A percentile compares a stretch with the other conserved stretches of the same genome.
phyloP scores from a whole-genome alignment of 2,797 vertebrate genomes.

The Champsocephalus esox region DNA sequence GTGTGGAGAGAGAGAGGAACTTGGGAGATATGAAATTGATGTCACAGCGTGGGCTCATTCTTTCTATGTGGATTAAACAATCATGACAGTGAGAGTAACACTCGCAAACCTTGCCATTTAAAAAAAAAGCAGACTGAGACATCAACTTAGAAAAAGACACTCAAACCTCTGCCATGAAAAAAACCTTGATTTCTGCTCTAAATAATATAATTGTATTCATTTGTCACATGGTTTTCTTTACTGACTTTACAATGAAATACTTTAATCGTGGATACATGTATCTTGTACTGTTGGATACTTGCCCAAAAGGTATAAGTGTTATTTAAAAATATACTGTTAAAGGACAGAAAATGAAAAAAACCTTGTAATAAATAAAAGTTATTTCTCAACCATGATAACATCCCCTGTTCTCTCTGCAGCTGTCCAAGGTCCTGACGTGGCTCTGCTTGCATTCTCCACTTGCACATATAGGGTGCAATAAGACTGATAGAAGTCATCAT shows the following conservation, averaged over 20 bases:
- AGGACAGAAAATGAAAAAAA: not conserved
- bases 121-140: slow-evolving; percentile 17
- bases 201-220: too few species aligned
- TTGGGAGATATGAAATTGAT: slow-evolving; percentile 21
- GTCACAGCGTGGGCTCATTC: slow-evolving; percentile 40
- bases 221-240: not conserved
- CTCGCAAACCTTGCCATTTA: slow-evolving; percentile 35
- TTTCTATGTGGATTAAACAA: slow-evolving; percentile 56
- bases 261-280: not conserved
- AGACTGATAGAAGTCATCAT: not conserved
- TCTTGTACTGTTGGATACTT: not conserved
- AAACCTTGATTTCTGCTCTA: slow-evolving; percentile 12
- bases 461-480: not conserved
- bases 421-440: slow-evolving; percentile 56
- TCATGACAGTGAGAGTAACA: slow-evolving; percentile 44
- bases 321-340: not conserved
- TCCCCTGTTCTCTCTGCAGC: not conserved
- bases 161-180: slow-evolving; percentile 29
- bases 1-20: not conserved
- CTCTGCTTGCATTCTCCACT: not conserved
- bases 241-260: not conserved
- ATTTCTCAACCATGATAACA: not conserved
- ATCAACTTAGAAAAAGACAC: slow-evolving; percentile 36
- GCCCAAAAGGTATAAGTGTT: not conserved
- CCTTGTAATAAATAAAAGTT: not conserved